Evolutionary conservation across 92 coral and sea anemone species (phyloP).

Genomic region (Porites cylindrica): DNA sequence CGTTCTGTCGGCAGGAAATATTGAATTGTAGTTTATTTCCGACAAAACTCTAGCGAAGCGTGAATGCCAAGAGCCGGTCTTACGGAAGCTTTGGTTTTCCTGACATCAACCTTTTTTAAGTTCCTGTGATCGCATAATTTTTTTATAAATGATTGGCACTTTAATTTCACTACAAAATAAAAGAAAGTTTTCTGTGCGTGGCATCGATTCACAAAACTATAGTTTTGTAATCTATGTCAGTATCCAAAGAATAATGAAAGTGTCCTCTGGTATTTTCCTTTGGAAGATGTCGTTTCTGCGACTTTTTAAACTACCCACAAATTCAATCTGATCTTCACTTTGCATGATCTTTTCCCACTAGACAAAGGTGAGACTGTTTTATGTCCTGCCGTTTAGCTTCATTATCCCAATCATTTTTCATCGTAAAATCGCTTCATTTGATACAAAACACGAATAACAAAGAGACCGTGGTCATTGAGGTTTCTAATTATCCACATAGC

Average conservation of each 20-base stretch:
- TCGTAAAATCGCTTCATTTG: conserved; percentile 33
- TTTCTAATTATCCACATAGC: conserved; percentile 16
- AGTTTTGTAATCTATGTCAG: background rate
- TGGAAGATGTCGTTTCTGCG: background rate
- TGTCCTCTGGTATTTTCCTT: background rate
- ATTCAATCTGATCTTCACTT: background rate
- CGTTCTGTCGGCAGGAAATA: no score
- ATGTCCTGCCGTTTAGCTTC: conserved; percentile 14
- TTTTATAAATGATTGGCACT: background rate
- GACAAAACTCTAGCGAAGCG: no score
- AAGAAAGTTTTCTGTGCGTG: background rate
- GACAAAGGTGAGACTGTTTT: background rate
- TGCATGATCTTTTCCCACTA: conserved; percentile 1
- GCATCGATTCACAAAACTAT: background rate
- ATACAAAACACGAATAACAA: conserved; percentile 31
- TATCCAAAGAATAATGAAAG: background rate
- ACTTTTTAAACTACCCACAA: background rate
- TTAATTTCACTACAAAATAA: background rate
- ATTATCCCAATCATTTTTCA: conserved; percentile 20
- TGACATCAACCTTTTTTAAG: background rate
- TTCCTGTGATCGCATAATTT: background rate
- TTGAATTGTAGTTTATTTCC: no score
- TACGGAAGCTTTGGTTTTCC: background rate
- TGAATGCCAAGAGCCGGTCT: no score
- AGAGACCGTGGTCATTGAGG: conserved; percentile 32